Base-by-base conservation (phyloP, 1,140 invertebrate genomes). In the Orussus abietinus region DNA sequence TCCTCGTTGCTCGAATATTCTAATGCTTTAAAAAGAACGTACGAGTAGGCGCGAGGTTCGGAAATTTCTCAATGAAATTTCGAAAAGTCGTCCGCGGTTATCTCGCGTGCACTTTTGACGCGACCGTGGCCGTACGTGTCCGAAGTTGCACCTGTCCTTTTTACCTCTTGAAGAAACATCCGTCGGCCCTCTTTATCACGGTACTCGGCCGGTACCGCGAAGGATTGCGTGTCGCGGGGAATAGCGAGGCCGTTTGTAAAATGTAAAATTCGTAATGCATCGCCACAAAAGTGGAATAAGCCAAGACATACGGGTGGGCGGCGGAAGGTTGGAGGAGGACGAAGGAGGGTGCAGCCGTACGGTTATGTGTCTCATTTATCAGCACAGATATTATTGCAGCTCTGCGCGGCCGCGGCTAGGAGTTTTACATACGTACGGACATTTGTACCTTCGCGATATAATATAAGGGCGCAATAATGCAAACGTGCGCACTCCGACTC, bases 321-420 rank as follows among this genome's bases (percentile, higher is more conserved):
- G 55, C 45, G 26, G 26, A 39, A 28, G 26, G 37, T 29, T 11
- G 20, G 13, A 20, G 20, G 29, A 38, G 11, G 35, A 38, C 15
- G 29, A 30, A 30, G 51, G 47, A 46, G 55, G 52, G 57, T 48
- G 55, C 51, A 53, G 51, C 49, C 41, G 68, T 69, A 69, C 64
- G 62, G 53, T 72, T 70, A 70, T 72, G 69, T 65, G 58, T 65
- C 66, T 64, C 66, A 65, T 72, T 70, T 67, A 67, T 71, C 68
- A 69, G 64, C 60, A 60, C 59, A 63, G 63, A 67, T 69, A 69
- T 69, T 71, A 69, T 69, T 71, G 64, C 60, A 51, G 60, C 59
- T 64, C 53, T 59, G 56, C 54, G 51, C 55, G 59, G 57, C 51
- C 61, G 59, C 53, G 55, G 59, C 66, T 66, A 66, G 59, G 53